These are phyloP conservation scores for Cyprinodon tularosa DNA, from an alignment of 2,113 vertebrate species.

Conservation along the genomic window DNA sequence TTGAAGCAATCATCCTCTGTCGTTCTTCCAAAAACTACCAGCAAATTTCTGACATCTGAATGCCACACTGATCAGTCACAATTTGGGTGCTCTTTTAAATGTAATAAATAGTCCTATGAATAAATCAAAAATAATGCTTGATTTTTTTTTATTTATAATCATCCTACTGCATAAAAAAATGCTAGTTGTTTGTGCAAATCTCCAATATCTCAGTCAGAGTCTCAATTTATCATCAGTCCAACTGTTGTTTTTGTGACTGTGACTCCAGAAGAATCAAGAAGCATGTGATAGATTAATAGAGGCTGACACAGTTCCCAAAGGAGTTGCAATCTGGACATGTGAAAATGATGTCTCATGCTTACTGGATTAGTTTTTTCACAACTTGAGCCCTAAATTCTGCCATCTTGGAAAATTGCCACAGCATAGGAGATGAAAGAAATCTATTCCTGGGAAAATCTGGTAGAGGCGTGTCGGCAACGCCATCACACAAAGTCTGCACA, in stretches of 20 bases:
- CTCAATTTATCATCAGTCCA: conserved; percentile 42
- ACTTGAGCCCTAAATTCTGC: background rate
- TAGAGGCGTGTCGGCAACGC: background rate
- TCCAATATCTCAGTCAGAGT: conserved; percentile 28
- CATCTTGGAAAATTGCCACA: background rate
- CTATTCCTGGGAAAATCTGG: background rate
- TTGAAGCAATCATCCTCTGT: conserved; percentile 22
- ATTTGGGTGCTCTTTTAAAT: conserved; percentile 15
- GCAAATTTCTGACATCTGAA: conserved; percentile 24
- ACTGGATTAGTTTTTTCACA: background rate
- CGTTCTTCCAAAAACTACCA: conserved; percentile 28
- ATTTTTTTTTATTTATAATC: conserved; percentile 29
- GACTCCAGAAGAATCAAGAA: conserved; percentile 19
- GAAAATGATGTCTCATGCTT: background rate
- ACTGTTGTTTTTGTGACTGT: conserved; percentile 34
- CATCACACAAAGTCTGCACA: background rate
- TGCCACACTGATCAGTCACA: conserved; percentile 32
- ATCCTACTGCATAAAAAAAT: conserved; percentile 30
- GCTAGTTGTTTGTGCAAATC: conserved; percentile 18
- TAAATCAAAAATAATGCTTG: conserved; percentile 24
- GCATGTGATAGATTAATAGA: conserved; percentile 8
- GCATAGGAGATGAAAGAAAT: background rate
- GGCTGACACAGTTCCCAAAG: background rate
- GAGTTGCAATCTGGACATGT: conserved; percentile 9
- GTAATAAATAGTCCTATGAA: conserved; percentile 40